A percentile compares a stretch with the other conserved stretches of the same genome.
Evolutionary conservation across 92 coral and sea anemone species (phyloP).

Genomic region (Siderastrea radians): DNA sequence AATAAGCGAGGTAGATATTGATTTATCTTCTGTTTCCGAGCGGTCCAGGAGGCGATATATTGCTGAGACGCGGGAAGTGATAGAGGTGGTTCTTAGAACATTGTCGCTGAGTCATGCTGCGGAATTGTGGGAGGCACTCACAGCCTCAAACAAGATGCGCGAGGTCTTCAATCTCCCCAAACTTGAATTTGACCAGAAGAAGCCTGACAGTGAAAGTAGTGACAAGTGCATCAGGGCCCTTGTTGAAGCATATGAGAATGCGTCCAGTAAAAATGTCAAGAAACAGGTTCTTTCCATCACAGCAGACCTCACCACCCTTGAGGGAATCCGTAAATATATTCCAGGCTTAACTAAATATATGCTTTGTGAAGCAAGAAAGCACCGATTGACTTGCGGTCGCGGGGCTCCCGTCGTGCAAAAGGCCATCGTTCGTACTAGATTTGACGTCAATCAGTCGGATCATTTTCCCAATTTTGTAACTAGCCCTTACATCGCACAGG

Average conservation of each 20-base stretch:
- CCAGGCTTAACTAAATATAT: slow-evolving; percentile 17
- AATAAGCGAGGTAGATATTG: not conserved
- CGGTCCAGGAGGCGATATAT: not conserved
- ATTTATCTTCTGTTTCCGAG: not conserved
- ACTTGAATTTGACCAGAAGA: slow-evolving; percentile 25
- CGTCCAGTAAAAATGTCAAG: no score
- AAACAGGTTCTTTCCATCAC: not conserved
- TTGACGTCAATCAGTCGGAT: not conserved
- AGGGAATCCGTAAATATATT: not conserved
- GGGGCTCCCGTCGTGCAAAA: slow-evolving; percentile 35
- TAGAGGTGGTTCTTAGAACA: slow-evolving; percentile 11
- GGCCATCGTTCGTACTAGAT: not conserved
- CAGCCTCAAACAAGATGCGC: slow-evolving; percentile 38
- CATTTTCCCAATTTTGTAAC: not conserved
- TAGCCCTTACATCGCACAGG: slow-evolving; percentile 2
- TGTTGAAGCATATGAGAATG: not conserved
- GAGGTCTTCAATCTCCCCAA: slow-evolving; percentile 35
- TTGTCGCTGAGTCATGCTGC: slow-evolving; percentile 32
- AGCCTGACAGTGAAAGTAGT: not conserved
- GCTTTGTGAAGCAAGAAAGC: slow-evolving; percentile 35
- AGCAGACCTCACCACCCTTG: not conserved
- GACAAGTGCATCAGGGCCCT: slow-evolving; percentile 2
- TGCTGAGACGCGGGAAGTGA: not conserved
- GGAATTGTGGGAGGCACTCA: slow-evolving; percentile 19
- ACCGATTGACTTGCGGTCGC: slow-evolving; percentile 26